phyloP scores from a whole-genome alignment of 2,113 vertebrate genomes.

The Erinaceus europaeus region DNA sequence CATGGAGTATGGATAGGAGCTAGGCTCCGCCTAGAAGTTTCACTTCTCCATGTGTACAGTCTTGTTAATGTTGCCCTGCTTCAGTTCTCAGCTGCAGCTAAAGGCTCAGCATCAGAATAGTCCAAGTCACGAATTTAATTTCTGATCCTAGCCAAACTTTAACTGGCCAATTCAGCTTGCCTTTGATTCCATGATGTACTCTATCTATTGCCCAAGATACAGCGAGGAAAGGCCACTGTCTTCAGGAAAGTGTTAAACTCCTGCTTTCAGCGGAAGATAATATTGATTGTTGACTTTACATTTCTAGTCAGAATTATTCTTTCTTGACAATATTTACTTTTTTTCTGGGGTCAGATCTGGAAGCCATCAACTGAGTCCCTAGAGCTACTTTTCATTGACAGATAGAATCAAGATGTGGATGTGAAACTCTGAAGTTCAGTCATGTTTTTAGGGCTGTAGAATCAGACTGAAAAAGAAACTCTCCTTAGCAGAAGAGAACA shows the following conservation, averaged over 20 bases:
- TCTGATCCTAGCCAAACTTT: neutral
- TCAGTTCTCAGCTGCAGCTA: neutral
- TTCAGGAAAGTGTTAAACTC: neutral
- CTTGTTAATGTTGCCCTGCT: neutral
- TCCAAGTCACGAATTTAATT: neutral
- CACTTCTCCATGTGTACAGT: neutral
- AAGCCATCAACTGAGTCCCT: neutral
- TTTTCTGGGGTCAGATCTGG: neutral
- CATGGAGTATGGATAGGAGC: neutral
- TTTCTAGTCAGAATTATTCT: neutral
- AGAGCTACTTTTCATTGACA: neutral
- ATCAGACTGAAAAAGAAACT: neutral
- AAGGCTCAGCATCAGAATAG: neutral
- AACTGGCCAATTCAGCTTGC: neutral
- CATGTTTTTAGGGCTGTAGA: neutral
- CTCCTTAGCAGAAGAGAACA: neutral
- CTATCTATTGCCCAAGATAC: neutral
- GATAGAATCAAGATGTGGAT: neutral
- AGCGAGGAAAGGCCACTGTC: neutral
- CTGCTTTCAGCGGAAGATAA: neutral
- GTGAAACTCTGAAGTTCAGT: neutral
- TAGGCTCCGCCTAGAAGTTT: neutral
- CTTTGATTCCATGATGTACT: neutral
- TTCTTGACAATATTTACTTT: conserved; percentile 7
- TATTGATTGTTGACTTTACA: neutral